Percentiles rank a stretch among this genome's conserved stretches.
phyloP scores from a whole-genome alignment of 2,797 vertebrate genomes.

The Austrolebias charrua region DNA sequence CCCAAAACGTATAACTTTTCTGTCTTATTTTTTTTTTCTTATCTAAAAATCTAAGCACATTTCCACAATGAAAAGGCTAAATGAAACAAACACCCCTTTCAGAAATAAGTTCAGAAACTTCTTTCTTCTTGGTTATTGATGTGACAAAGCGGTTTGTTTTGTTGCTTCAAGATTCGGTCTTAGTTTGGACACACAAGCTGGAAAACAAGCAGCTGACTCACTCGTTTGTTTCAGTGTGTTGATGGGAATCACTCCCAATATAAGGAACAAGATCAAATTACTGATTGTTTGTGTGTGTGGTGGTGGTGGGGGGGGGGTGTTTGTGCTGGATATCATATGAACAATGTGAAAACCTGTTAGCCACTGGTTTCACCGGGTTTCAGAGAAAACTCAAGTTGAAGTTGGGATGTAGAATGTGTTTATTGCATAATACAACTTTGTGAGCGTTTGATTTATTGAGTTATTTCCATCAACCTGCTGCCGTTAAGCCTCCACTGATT shows the following conservation, averaged over 20 bases:
- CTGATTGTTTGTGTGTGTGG: conserved; percentile 18
- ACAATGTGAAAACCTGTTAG: conserved; percentile 17
- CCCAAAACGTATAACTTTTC: neutral
- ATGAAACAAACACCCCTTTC: neutral
- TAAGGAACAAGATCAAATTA: conserved; percentile 44
- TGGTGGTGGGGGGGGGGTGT: conserved; percentile 10
- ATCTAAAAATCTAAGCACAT: neutral
- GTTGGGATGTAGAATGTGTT: conserved; percentile 6
- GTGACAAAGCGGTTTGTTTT: neutral
- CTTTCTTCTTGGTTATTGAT: neutral
- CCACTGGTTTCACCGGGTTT: neutral
- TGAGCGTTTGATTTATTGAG: conserved; percentile 27
- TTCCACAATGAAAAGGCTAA: neutral
- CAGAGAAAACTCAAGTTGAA: conserved; percentile 7
- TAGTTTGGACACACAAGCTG: conserved; percentile 11
- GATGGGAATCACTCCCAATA: conserved; percentile 58
- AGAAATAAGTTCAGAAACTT: neutral
- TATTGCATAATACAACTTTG: conserved; percentile 13
- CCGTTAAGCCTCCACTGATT: neutral
- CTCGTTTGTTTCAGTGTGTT: conserved; percentile 46
- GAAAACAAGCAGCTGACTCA: conserved; percentile 32
- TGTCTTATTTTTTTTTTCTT: too few relatives aligned
- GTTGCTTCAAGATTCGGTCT: conserved; percentile 5
- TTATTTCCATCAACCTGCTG: conserved; percentile 7
- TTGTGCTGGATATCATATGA: conserved; percentile 47